Percentiles rank a stretch among this genome's conserved stretches.
Evolutionary conservation across 2,888 invertebrate species (phyloP).

Genomic region (Glyphotaelius pellucidus): DNA sequence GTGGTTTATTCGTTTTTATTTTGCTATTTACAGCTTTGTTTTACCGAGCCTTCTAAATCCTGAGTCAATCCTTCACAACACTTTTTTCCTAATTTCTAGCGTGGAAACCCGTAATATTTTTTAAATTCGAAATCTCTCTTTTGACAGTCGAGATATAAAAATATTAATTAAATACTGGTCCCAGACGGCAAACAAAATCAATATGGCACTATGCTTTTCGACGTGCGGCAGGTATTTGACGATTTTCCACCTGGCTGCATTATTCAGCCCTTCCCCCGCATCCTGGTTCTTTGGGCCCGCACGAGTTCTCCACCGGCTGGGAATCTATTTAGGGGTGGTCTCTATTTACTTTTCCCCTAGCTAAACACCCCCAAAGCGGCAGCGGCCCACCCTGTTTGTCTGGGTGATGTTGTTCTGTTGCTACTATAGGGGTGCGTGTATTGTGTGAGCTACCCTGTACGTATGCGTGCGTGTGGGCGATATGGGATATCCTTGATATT

Average conservation of each 20-base stretch:
- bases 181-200: slow-evolving; percentile 29
- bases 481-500: background rate
- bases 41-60: too few species aligned
- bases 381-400: slow-evolving; percentile 27
- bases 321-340: slow-evolving; percentile 37
- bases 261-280: slow-evolving; percentile 11
- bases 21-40: too few species aligned
- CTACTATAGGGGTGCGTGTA: background rate
- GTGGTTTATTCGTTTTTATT: too few species aligned
- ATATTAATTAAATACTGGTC: background rate
- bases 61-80: too few species aligned
- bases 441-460: background rate
- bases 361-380: background rate
- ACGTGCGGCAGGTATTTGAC: slow-evolving; percentile 42
- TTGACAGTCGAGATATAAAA: background rate
- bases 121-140: background rate
- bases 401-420: background rate
- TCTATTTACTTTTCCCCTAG: slow-evolving; percentile 36
- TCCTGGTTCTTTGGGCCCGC: background rate
- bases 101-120: too few species aligned
- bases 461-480: background rate
- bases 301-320: slow-evolving; percentile 36
- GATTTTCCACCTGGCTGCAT: slow-evolving; percentile 47
- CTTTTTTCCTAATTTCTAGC: too few species aligned
- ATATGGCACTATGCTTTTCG: background rate